Evolutionary conservation across 2,888 invertebrate genomes (phyloP), one percentile per base, ranked within the genome.

Genomic region (Nebria brevicollis): DNA sequence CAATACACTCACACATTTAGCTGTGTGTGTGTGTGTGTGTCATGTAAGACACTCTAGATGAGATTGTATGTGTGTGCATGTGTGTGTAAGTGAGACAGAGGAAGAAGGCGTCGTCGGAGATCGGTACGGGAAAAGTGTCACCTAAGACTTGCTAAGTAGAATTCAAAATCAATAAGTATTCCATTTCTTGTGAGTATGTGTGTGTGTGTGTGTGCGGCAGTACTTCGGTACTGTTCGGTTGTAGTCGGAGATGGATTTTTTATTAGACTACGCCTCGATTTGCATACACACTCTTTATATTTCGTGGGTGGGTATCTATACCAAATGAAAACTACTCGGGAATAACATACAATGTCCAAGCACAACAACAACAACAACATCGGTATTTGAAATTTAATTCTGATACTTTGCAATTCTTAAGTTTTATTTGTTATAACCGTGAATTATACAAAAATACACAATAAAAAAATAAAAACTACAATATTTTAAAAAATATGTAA

Each of bases 141-240:
- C 87, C 87, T 87, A 87, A 87, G 87, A 87, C 87, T 87, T 86
- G 87, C 87, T 88, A 88, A 88, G 87, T 88, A 88, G 88, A 88
- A 88, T 88, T 88, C 88, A 87, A 88, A 89, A 89, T 89, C 89
- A 88, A 89, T 89, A 89, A 88, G 88, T 88, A 88, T 88, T 88
- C 88, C 87, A 87, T 87, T 88, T 88, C 88, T 87, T 87, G 79
- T 65, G 34, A 8, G 65, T 54, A 13, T 65, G 65, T 75, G 75
- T 75, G 26, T 15, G 75, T 65, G 6, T 75, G 86, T 86, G 86
- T 86, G 86, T 86, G 86, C 86, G 86, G 86, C 86, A 86, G 85
- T 85, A 66, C 85, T 86, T 87, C 87, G 87, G 70, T 85, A 85
- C 84, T 85, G 83, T 84, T 88, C 87, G 88, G 87, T 85, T 85